Evolutionary conservation across 2,888 invertebrate species (phyloP), one percentile per base, ranked within the genome.

Genomic region (Andrena minutula): DNA sequence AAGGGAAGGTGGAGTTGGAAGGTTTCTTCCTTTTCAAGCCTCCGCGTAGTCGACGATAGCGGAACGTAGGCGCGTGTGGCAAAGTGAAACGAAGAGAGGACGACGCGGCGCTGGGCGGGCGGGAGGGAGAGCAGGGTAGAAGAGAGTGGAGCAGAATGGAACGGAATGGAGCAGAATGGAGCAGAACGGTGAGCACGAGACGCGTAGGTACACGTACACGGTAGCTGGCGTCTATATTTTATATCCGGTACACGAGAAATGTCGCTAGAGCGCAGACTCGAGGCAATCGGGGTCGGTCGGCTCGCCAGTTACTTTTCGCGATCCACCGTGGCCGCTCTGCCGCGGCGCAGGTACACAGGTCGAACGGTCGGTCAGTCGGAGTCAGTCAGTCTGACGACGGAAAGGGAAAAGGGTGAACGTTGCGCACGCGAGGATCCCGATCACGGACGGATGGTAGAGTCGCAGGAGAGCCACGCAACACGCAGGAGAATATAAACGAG

Each of bases 271-370:
- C 92, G 92, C 92, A 91, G 91, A 89, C 91, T 91, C 92, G 88
- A 84, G 86, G 83, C 85, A 90, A 89, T 90, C 88, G 87, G 87
- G 91, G 91, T 89, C 89, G 89, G 83, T 78, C 88, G 89, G 86
- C 88, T 91, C 87, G 91, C 85, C 92, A 92, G 92, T 92, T 92
- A 92, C 91, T 90, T 91, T 92, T 91, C 92, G 92, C 92, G 91
- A 91, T 88, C 84, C 92, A 90, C 85, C 89, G 92, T 90, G 90
- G 89, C 90, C 91, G 91, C 88, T 90, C 89, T 86, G 82, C 82
- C 86, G 88, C 81, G 86, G 80, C 74, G 79, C 78, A 84, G 81
- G 78, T 82, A 79, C 61, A 79, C 77, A 77, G 71, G 77, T 83
- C 79, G 75, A 65, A 75, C 81, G 81, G 74, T 68, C 56, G 70